phyloP scores from a whole-genome alignment of 92 coral and sea anemone genomes.

The Desmophyllum pertusum region DNA sequence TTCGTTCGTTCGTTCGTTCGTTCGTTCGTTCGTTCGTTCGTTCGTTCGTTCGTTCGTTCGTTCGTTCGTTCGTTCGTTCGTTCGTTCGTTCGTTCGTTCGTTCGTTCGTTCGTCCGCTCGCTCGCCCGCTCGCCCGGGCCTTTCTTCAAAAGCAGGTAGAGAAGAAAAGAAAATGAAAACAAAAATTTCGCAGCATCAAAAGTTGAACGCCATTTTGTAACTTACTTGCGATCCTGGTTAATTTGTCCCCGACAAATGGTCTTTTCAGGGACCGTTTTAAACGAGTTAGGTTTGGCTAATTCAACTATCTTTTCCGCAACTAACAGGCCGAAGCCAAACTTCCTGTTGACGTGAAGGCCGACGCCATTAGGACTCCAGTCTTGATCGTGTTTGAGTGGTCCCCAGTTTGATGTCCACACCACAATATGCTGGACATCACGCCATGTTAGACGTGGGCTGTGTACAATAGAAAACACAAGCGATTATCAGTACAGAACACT shows the following conservation, averaged over 20 bases:
- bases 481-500: neutral
- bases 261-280: conserved; percentile 84
- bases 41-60: neutral
- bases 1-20: no score
- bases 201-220: neutral
- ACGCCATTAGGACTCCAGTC: conserved; percentile 96
- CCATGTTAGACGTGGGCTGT: conserved; percentile 96
- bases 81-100: no score
- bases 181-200: neutral
- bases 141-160: neutral
- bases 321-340: conserved; percentile 96
- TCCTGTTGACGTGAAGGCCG: conserved; percentile 84
- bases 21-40: no score
- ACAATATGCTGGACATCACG: conserved; percentile 95
- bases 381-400: conserved; percentile 89
- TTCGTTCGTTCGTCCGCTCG: no score
- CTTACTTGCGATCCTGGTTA: conserved; percentile 95
- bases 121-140: no score
- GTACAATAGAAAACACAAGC: neutral
- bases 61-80: neutral
- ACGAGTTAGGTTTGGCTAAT: conserved; percentile 77
- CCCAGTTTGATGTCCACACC: conserved; percentile 96
- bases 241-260: conserved; percentile 95
- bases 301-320: conserved; percentile 93
- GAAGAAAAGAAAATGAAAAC: no score